A percentile compares a stretch with the other conserved stretches of the same genome.
These are phyloP conservation scores for Thamnophis sirtalis DNA, from an alignment of 2,113 vertebrate species.

Conservation along the genomic window DNA sequence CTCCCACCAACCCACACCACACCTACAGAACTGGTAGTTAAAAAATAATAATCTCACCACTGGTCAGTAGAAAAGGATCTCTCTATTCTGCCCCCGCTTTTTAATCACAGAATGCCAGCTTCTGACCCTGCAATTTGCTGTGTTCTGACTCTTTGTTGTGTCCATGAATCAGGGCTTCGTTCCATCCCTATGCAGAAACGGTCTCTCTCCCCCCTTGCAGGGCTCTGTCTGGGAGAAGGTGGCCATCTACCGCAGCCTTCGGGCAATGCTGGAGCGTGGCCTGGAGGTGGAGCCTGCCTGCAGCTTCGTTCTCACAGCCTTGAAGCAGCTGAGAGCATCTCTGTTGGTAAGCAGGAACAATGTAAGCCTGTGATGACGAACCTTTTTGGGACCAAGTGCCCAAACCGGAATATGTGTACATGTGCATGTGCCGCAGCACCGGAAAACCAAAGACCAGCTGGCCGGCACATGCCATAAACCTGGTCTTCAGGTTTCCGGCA, in stretches of 20 bases:
- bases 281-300: slow-evolving; percentile 4
- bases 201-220: not conserved
- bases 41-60: too few species aligned
- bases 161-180: not conserved
- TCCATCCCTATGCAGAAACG: not conserved
- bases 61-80: not conserved
- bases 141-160: not conserved
- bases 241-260: not conserved
- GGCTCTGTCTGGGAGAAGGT: not conserved
- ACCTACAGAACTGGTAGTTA: too few species aligned
- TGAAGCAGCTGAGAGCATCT: not conserved
- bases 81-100: not conserved
- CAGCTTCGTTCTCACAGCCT: not conserved
- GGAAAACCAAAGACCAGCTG: too few species aligned
- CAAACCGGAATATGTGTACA: too few species aligned
- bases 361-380: not conserved
- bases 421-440: too few species aligned
- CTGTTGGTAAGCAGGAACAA: not conserved
- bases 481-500: too few species aligned
- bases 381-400: too few species aligned
- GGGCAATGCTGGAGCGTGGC: slow-evolving; percentile 11
- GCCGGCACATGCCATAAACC: too few species aligned
- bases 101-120: not conserved
- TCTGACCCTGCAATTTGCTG: not conserved
- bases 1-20: too few species aligned